Base-by-base conservation (phyloP, 2,888 invertebrate genomes). In the Cheilosia vernalis region DNA sequence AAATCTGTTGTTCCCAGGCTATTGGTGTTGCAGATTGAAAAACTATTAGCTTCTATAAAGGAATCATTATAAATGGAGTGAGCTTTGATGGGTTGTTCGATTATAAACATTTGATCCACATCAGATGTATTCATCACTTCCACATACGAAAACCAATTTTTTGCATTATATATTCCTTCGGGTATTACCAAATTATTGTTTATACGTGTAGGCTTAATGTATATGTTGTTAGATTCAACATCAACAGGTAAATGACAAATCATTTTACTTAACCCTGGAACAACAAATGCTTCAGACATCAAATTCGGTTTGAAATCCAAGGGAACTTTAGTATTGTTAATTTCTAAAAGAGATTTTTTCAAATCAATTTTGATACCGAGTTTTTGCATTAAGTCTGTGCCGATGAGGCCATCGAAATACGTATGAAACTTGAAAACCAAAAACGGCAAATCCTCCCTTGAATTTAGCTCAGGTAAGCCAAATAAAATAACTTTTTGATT, bases 231-330 rank as follows among this genome's bases (percentile, higher is more conserved):
- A 27, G 9, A 49, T 60, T 84, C 30, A 10, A 81, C 51, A 51
- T 76, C 72, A 17, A 81, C 76, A 24, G 76, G 79, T 24, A 85
- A n/a, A 5, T 60, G 10, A 30, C 56, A 69, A 27, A 85, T 60
- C 0, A 27, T 9, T 76, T 84, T 84, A 42, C 60, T 63, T 2
- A 21, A 51, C 37, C 55, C 42, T 21, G 63, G 64, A 10, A 85
- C 49, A 21, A 21, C 60, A 42, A 69, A 77, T 15, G 47, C 21
- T 70, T 66, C 61, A 7, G 82, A 82, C 6, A 60, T 64, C 5
- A 24, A 24, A 24, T 49, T n/a, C n/a, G n/a, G n/a, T n/a, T n/a
- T n/a, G n/a, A n/a, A n/a, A n/a, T n/a, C n/a, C n/a, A n/a, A n/a
- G n/a, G n/a, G n/a, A n/a, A n/a, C n/a, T n/a, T n/a, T n/a, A n/a